phyloP scores from a whole-genome alignment of 2,888 invertebrate genomes.

The Eubasilissa splendida region DNA sequence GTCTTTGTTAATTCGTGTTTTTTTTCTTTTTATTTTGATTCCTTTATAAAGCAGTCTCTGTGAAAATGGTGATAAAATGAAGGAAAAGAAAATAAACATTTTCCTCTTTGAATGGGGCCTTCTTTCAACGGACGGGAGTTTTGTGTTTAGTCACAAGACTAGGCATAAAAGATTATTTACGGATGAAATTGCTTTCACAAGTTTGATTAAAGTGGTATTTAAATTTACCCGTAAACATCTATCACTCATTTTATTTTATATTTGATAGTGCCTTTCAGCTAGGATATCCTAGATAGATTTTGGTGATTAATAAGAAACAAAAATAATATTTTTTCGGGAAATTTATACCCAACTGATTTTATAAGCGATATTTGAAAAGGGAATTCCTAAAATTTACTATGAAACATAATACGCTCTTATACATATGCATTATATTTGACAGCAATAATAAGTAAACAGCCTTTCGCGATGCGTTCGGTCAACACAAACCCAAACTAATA shows the following conservation, averaged over 20 bases:
- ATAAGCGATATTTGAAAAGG: not conserved
- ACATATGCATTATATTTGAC: constrained; percentile 41
- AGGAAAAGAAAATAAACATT: constrained; percentile 51
- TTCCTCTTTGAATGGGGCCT: constrained; percentile 49
- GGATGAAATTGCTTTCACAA: constrained; percentile 50
- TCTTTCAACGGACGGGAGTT: constrained; percentile 50
- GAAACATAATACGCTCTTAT: constrained; percentile 40
- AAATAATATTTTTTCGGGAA: not conserved
- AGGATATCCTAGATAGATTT: too few relatives aligned
- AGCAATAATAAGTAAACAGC: constrained; percentile 40
- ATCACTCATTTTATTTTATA: constrained; percentile 50
- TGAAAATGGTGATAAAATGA: constrained; percentile 54
- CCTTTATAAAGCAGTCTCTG: constrained; percentile 48
- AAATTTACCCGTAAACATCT: constrained; percentile 35
- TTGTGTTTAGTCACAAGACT: constrained; percentile 54
- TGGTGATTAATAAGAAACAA: not conserved
- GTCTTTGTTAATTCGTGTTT: constrained; percentile 43
- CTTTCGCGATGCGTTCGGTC: constrained; percentile 44
- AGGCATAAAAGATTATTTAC: constrained; percentile 56
- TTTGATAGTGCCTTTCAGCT: not conserved
- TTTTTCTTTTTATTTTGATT: constrained; percentile 43
- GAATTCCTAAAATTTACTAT: constrained; percentile 9
- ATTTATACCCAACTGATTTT: constrained; percentile 1
- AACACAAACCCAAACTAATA: constrained; percentile 43
- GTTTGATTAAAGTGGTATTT: constrained; percentile 49